Percentiles rank a stretch among this genome's conserved stretches.
These are phyloP conservation scores for Chlamydotis undulata DNA, from an alignment of 2,113 vertebrate genomes.

Conservation along the genomic window DNA sequence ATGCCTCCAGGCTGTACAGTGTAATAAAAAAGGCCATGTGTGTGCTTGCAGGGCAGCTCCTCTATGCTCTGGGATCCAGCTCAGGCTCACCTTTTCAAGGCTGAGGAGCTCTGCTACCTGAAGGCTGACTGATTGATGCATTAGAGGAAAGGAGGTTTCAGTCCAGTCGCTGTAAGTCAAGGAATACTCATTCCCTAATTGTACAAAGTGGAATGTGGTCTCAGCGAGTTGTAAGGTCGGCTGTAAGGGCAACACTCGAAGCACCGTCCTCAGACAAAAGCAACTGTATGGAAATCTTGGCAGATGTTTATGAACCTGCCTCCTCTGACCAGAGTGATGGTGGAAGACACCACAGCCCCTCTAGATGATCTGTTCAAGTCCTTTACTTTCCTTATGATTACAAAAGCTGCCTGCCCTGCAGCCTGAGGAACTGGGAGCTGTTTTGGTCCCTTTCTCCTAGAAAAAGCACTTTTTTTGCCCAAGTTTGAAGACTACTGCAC, in stretches of 20 bases:
- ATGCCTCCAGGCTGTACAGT: not conserved
- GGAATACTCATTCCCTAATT: too few relatives aligned
- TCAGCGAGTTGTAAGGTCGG: not conserved
- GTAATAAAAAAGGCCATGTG: not conserved
- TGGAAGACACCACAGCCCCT: not conserved
- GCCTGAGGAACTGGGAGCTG: not conserved
- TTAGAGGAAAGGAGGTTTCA: not conserved
- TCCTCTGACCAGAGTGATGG: not conserved
- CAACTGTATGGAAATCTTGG: not conserved
- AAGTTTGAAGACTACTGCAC: not conserved
- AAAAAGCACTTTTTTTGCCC: not conserved
- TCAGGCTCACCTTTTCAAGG: not conserved
- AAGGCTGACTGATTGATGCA: not conserved
- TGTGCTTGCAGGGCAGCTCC: not conserved
- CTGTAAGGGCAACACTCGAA: rapidly evolving
- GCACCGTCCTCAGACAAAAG: not conserved
- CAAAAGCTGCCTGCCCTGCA: not conserved
- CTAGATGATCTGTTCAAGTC: not conserved
- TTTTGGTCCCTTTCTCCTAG: not conserved
- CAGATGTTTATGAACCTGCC: not conserved
- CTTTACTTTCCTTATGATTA: not conserved
- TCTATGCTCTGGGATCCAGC: not conserved
- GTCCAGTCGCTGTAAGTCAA: not conserved
- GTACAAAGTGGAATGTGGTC: not conserved
- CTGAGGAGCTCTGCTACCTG: not conserved